Percentiles rank a stretch among this genome's conserved stretches.
Conservation (phyloP, 2,797 vertebrate genomes). For the Schizopygopsis pylzovi region DNA sequence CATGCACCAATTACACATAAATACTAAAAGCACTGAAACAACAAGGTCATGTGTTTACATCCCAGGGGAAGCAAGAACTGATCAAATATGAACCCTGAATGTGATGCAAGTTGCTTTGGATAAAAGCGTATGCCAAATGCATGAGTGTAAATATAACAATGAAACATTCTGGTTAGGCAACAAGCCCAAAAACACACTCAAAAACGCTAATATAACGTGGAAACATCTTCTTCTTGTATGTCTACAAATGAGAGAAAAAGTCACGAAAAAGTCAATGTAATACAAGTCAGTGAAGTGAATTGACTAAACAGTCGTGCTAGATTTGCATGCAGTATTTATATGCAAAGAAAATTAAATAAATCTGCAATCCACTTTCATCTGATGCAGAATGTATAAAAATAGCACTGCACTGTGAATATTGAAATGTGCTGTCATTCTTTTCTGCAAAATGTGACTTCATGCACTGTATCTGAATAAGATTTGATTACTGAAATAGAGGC, state of each 20-base stretch:
- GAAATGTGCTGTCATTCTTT: not conserved
- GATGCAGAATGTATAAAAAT: not conserved
- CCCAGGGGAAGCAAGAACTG: not conserved
- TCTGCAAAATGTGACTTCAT: not conserved
- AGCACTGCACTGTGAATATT: not conserved
- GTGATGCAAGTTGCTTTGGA: not conserved
- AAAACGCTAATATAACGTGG: not conserved
- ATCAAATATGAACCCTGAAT: not conserved
- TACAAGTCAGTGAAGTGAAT: not conserved
- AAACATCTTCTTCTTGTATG: not conserved
- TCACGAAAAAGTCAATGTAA: not conserved
- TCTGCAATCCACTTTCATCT: not conserved
- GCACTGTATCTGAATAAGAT: not conserved
- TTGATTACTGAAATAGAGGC: not conserved
- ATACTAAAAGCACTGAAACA: not conserved
- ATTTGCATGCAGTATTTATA: not conserved
- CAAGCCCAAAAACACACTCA: not conserved
- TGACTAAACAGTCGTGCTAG: not conserved
- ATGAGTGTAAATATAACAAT: not conserved
- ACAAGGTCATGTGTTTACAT: not conserved
- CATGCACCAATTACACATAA: not conserved
- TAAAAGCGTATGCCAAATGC: not conserved
- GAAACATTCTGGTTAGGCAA: not conserved
- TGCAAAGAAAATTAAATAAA: not conserved
- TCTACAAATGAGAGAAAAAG: not conserved